Evolutionary conservation across 2,797 vertebrate species (phyloP), one percentile per base, ranked within the genome.

Genomic region (Percopsis omiscomaycus): DNA sequence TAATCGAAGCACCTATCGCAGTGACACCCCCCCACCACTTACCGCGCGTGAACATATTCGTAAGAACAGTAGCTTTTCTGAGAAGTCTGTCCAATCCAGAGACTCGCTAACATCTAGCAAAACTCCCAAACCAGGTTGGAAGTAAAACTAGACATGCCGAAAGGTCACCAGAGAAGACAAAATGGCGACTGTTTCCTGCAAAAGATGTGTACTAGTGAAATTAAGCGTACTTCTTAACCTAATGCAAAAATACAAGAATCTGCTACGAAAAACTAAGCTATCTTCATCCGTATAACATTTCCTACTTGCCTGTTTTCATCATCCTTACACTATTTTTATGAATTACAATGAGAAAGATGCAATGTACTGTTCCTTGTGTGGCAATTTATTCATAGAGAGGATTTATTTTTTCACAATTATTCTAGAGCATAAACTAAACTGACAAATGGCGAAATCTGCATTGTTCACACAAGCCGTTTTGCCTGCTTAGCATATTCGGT

Each of bases 71-170:
- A 92, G 83, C 68, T 64, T 91, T 6, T 90, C 85, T 1, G 96
- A 96, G 37, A 95, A 88, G 80, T 88, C 93, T 0, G 84, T 91
- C 2, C 90, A 88, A 51, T 74, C 84, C 59, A 94, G 89, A 83
- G 93, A 94, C 67, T 79, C 78, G 1, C 11, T 11, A 56, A 79
- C 73, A 32, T 65, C 73, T 61, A 87, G 89, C 80, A 95, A 92
- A 77, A 88, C 86, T 61, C 64, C 90, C 5, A 95, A 94, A 72
- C 95, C 96, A 0, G 84, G 91, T 61, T 84, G 95, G 91, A 98
- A 97, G 76, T 97, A 85, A 94, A 78, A 69, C 22, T 28, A n/a
- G 51, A 42, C 57, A 3, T 15, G 61, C 9, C 14, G 47, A 29
- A 65, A 45, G 55, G 6, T 59, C 6, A 66, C 61, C 48, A 28